Percentiles rank a stretch among this genome's conserved stretches.
Evolutionary conservation across 1,140 invertebrate species (phyloP).

Genomic region (Ceratina australensis): DNA sequence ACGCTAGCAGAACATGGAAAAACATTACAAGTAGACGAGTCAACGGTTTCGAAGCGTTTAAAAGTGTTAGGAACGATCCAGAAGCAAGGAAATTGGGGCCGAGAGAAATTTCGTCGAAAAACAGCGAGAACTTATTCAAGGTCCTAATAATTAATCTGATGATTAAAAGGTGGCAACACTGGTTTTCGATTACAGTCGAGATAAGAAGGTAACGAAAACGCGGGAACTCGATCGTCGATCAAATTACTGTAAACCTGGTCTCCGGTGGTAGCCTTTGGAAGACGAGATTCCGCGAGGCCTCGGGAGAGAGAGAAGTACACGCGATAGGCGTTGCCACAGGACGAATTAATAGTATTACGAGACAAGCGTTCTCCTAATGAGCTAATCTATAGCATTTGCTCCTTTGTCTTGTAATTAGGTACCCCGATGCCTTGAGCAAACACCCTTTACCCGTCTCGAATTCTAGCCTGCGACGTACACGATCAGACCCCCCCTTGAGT

Average conservation of each 20-base stretch:
- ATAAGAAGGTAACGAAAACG: background rate
- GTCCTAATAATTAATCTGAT: no score
- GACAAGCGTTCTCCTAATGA: conserved; percentile 69
- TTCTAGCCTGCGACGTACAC: background rate
- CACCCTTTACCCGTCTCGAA: background rate
- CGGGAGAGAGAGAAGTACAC: conserved; percentile 34
- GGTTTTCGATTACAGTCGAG: background rate
- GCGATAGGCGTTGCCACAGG: conserved; percentile 53
- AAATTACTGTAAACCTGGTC: conserved; percentile 31
- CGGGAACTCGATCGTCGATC: conserved; percentile 42
- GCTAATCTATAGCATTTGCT: conserved; percentile 67
- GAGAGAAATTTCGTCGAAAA: no score
- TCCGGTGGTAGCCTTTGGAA: conserved; percentile 39
- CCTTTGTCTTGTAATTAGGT: conserved; percentile 64
- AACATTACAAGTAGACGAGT: no score
- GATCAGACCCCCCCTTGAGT: no score
- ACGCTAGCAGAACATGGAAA: no score
- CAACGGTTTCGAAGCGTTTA: no score
- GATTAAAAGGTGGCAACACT: background rate
- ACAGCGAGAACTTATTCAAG: no score
- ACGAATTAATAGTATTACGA: conserved; percentile 69
- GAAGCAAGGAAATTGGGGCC: no score
- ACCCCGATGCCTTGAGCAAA: conserved; percentile 23
- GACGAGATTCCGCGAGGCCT: conserved; percentile 30
- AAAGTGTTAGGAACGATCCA: no score